Base-by-base conservation (phyloP, 2,888 invertebrate species). In the Troglohyphantes excavatus region DNA sequence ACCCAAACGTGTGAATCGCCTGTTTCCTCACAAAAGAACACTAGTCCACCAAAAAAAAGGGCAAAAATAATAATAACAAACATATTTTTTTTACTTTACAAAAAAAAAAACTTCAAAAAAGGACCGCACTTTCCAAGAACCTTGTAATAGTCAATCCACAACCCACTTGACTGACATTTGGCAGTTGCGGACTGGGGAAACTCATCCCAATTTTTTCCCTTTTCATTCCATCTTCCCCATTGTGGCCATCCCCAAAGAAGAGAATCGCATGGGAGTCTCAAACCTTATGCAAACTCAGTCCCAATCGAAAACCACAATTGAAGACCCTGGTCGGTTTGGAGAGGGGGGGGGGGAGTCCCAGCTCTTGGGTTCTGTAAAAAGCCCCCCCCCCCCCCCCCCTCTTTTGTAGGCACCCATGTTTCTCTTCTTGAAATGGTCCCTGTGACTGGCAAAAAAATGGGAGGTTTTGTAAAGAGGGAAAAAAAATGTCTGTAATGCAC, bases 151-250 rank as follows among this genome's bases (percentile, higher is more conserved):
- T 89, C 81, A 88, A 81, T 88, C 81, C 87, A 88, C 67, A 65
- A 26, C 81, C 73, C 76, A 82, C 88, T 89, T 89, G 88, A 89
- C 82, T 89, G 88, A 89, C 88, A 89, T 82, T 89, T 89, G 82
- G 88, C 88, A 89, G 88, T 82, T 82, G 53, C 63, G 67, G 81
- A 78, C 76, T 78, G 68, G 53, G 76, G 76, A 76, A 84, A 84
- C 75, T 61, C 39, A 63, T 70, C 83, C 61, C 65, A 68, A 53
- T 81, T 11, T 75, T 65, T 39, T n/a, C 61, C 46, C 67, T 70
- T 59, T 68, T 29, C 53, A 23, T 65, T 23, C 29, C 68, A n/a
- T 17, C 46, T 17, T 46, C 19, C 21, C 63, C 2, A 33, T 76
- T 61, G 63, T 59, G 82, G 26, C 81, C 67, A 70, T 82, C 82